phyloP scores from a whole-genome alignment of 2,797 vertebrate species.

The Smutsia gigantea region DNA sequence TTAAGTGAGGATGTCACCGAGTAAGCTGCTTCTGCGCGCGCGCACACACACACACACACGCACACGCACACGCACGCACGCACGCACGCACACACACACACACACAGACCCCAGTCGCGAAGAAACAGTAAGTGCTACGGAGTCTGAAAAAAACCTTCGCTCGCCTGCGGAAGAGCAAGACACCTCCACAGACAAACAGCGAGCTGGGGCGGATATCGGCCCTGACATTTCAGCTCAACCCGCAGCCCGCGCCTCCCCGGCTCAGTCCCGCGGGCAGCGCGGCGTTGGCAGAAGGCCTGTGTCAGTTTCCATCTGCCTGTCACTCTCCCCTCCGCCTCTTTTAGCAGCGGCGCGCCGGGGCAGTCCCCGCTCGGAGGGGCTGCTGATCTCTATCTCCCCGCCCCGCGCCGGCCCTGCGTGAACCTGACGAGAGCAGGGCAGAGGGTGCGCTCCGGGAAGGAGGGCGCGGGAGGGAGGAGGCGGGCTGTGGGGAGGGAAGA shows the following conservation, averaged over 20 bases:
- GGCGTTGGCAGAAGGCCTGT: constrained; percentile 88
- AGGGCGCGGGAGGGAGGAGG: constrained; percentile 56
- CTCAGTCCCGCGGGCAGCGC: constrained; percentile 88
- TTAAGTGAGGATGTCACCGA: constrained; percentile 72
- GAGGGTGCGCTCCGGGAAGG: constrained; percentile 38
- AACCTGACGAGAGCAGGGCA: constrained; percentile 83
- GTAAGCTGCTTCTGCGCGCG: constrained; percentile 12
- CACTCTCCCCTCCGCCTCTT: constrained; percentile 85
- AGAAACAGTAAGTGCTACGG: constrained; percentile 14
- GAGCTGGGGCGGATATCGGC: constrained; percentile 85
- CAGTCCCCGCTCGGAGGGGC: constrained; percentile 86
- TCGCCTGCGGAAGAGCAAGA: constrained; percentile 86
- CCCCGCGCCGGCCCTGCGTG: constrained; percentile 86
- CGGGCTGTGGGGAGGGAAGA: constrained; percentile 58
- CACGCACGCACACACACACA: not conserved
- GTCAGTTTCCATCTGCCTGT: constrained; percentile 90
- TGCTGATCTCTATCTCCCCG: constrained; percentile 88
- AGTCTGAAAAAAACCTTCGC: constrained; percentile 22
- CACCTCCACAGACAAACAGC: constrained; percentile 79
- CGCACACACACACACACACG: too few species aligned
- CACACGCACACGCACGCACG: too few species aligned
- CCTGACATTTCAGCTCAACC: constrained; percentile 93
- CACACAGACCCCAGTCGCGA: constrained; percentile 47
- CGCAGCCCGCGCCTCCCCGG: constrained; percentile 66
- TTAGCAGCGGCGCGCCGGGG: constrained; percentile 85